Percentiles rank a stretch among this genome's conserved stretches.
Conservation (phyloP, 2,797 vertebrate genomes). For the Pangasius sanitwongsei region DNA sequence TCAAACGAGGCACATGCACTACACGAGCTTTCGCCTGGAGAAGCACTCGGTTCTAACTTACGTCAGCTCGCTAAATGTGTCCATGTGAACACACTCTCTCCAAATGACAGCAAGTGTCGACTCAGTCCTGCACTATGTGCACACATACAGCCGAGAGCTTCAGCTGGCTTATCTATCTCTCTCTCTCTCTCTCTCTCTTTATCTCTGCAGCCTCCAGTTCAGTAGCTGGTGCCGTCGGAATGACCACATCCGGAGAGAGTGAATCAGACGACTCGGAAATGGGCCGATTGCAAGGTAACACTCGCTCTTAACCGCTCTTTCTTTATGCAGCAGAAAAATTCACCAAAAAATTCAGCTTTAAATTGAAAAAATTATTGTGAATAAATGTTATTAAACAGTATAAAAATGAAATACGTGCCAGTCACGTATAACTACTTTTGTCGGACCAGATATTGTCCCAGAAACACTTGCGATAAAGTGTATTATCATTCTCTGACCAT, state of each 20-base stretch:
- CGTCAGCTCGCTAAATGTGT: not conserved
- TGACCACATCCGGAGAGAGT: conserved; percentile 99
- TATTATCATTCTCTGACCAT: too few species aligned
- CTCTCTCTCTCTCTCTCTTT: not conserved
- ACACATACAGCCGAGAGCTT: not conserved
- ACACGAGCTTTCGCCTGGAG: too few species aligned
- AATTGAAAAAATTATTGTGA: not conserved
- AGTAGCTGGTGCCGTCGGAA: conserved; percentile 96
- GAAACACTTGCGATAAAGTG: too few species aligned
- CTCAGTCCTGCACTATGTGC: not conserved
- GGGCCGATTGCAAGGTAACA: conserved; percentile 96
- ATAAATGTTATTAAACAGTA: not conserved
- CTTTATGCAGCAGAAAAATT: not conserved
- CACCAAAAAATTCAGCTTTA: not conserved
- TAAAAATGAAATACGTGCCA: not conserved
- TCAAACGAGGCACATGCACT: not conserved
- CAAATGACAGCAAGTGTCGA: not conserved
- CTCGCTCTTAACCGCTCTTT: not conserved
- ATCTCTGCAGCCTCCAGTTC: conserved; percentile 88
- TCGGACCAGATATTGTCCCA: too few species aligned
- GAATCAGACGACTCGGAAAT: conserved; percentile 99
- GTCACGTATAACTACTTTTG: too few species aligned
- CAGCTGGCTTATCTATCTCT: not conserved
- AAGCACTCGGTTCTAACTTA: too few species aligned
- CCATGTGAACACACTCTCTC: not conserved